Percentiles rank a stretch among this genome's conserved stretches.
Evolutionary conservation across 2,888 invertebrate genomes (phyloP).

Genomic region (Parascotia fuliginaria): DNA sequence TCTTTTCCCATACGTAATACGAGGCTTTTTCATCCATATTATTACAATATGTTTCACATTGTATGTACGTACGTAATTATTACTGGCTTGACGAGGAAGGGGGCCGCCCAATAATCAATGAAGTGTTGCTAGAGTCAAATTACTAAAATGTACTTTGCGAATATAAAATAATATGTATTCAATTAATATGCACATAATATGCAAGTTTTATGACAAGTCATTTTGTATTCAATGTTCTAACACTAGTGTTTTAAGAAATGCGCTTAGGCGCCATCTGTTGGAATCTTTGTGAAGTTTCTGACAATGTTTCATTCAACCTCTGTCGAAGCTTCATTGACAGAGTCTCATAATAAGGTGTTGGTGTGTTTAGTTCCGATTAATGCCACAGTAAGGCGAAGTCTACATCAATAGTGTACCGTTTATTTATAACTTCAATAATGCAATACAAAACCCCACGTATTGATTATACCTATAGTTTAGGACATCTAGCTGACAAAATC

Average conservation of each 20-base stretch:
- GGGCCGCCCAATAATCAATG: slow-evolving; percentile 18
- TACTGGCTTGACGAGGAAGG: slow-evolving; percentile 14
- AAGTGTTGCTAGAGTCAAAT: slow-evolving; percentile 22
- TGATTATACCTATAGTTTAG: too few species aligned
- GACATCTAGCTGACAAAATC: too few species aligned
- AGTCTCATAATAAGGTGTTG: background rate
- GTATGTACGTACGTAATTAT: background rate
- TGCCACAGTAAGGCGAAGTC: slow-evolving; percentile 16
- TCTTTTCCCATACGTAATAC: too few species aligned
- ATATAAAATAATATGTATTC: slow-evolving; percentile 12
- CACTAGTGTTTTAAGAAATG: background rate
- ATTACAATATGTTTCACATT: background rate
- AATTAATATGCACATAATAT: background rate
- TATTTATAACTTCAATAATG: too few species aligned
- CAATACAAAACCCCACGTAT: too few species aligned
- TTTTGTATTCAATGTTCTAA: slow-evolving; percentile 10
- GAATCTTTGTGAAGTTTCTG: slow-evolving; percentile 11
- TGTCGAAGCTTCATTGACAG: background rate
- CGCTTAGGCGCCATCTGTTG: slow-evolving; percentile 32
- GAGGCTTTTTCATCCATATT: too few species aligned
- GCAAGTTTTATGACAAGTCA: slow-evolving; percentile 5
- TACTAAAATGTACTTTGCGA: slow-evolving; percentile 3
- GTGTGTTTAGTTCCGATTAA: slow-evolving; percentile 21
- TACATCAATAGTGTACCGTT: too few species aligned
- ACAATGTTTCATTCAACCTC: background rate